phyloP scores from a whole-genome alignment of 2,888 invertebrate genomes.

The Charanyca ferruginea region DNA sequence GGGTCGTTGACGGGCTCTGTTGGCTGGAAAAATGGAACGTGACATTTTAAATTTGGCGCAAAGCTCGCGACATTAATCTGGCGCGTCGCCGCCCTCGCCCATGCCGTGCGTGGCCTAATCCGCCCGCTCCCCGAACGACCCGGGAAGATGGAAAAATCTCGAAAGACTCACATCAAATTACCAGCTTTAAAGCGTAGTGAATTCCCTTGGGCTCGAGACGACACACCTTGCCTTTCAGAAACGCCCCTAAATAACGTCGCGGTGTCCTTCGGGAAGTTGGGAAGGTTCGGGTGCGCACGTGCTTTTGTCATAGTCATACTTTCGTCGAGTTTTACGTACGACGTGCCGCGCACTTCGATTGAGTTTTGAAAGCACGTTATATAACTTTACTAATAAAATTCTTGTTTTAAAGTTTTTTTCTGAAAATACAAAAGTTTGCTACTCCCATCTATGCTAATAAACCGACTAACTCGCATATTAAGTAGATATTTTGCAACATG shows the following conservation, averaged over 20 bases:
- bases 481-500: constrained; percentile 50
- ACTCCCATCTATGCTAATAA: constrained; percentile 70
- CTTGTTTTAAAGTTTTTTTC: constrained; percentile 80
- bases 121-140: constrained; percentile 86
- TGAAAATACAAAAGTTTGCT: constrained; percentile 70
- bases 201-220: constrained; percentile 85
- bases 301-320: constrained; percentile 90
- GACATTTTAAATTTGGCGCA: constrained; percentile 89
- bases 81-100: constrained; percentile 87
- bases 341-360: constrained; percentile 88
- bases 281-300: constrained; percentile 86
- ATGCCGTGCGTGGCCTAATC: constrained; percentile 88
- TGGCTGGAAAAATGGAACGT: constrained; percentile 89
- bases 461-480: constrained; percentile 65
- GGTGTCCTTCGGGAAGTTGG: constrained; percentile 89
- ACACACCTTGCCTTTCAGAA: constrained; percentile 90
- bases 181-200: constrained; percentile 89
- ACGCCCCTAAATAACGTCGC: constrained; percentile 86
- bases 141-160: constrained; percentile 89
- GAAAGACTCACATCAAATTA: constrained; percentile 90
- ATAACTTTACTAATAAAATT: constrained; percentile 81
- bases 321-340: constrained; percentile 87
- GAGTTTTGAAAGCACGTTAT: constrained; percentile 82
- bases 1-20: constrained; percentile 81
- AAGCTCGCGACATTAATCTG: constrained; percentile 89